phyloP scores from a whole-genome alignment of 1,140 invertebrate species.

The Archivesica marissinica region DNA sequence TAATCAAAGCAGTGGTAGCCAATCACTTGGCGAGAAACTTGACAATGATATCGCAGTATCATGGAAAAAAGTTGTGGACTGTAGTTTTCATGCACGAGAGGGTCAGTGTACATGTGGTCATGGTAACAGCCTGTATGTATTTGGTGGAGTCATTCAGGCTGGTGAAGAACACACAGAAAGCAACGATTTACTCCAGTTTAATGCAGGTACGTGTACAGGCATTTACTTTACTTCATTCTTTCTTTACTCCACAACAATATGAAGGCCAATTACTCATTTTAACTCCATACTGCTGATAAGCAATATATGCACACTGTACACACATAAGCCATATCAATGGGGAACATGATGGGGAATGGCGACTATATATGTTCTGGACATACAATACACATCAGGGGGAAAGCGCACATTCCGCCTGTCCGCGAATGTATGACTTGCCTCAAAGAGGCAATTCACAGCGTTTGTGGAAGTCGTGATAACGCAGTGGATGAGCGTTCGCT shows the following conservation, averaged over 20 bases:
- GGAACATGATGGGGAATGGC: neutral
- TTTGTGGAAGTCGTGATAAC: too few species aligned
- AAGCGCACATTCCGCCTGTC: too few species aligned
- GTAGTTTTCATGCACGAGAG: constrained; percentile 72
- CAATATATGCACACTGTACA: too few species aligned
- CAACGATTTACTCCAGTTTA: constrained; percentile 77
- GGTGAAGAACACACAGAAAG: constrained; percentile 74
- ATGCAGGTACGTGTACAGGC: constrained; percentile 68
- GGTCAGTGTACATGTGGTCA: constrained; percentile 79
- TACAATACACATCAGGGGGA: too few species aligned
- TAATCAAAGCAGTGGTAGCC: constrained; percentile 64
- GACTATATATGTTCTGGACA: neutral
- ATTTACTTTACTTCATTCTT: neutral
- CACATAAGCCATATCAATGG: neutral
- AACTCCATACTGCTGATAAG: too few species aligned
- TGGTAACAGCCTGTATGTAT: constrained; percentile 75
- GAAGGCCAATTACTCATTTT: too few species aligned
- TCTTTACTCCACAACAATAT: too few species aligned
- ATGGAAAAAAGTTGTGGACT: constrained; percentile 67
- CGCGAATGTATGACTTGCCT: too few species aligned
- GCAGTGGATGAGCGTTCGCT: too few species aligned
- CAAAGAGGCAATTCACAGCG: too few species aligned
- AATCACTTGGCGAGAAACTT: constrained; percentile 43
- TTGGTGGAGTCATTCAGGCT: constrained; percentile 79
- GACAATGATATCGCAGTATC: constrained; percentile 71